Percentiles rank a stretch among this genome's conserved stretches.
Evolutionary conservation across 92 coral and sea anemone genomes (phyloP).

Genomic region (Actinernus sp.): DNA sequence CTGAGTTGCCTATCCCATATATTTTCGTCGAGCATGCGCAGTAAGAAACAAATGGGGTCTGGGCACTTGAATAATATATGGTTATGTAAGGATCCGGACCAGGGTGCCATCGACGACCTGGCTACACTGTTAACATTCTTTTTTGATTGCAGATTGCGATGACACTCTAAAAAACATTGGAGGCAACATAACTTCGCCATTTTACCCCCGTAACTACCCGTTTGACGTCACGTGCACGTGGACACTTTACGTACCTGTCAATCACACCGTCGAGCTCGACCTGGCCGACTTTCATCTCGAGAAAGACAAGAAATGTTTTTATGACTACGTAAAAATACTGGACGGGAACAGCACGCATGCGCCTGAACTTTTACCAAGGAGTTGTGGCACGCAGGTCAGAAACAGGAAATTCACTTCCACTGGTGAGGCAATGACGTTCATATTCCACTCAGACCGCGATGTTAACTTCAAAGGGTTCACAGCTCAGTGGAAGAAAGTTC

Average conservation of each 20-base stretch:
- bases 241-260: slow-evolving; percentile 70
- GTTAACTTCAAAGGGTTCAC: slow-evolving; percentile 57
- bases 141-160: slow-evolving; percentile 48
- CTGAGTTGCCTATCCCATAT: too few relatives aligned
- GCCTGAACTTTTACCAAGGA: slow-evolving; percentile 22
- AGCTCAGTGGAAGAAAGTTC: slow-evolving; percentile 45
- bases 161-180: background rate
- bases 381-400: slow-evolving; percentile 43
- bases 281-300: slow-evolving; percentile 75
- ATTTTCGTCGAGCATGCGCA: too few relatives aligned
- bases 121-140: too few relatives aligned
- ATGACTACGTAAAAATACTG: slow-evolving; percentile 76
- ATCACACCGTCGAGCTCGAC: slow-evolving; percentile 72
- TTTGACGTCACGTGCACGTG: slow-evolving; percentile 55
- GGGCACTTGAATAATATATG: too few relatives aligned
- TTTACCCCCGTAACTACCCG: slow-evolving; percentile 52
- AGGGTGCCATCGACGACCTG: too few relatives aligned
- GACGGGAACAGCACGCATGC: slow-evolving; percentile 47
- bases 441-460: slow-evolving; percentile 61
- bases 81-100: too few relatives aligned
- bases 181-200: slow-evolving; percentile 75
- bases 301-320: slow-evolving; percentile 90
- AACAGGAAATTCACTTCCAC: slow-evolving; percentile 33
- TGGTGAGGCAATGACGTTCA: slow-evolving; percentile 44
- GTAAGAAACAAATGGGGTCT: too few relatives aligned